These are phyloP conservation scores for Halichondria panicea DNA, from an alignment of 37 sponge, comb jelly and placozoan species.

Conservation along the genomic window DNA sequence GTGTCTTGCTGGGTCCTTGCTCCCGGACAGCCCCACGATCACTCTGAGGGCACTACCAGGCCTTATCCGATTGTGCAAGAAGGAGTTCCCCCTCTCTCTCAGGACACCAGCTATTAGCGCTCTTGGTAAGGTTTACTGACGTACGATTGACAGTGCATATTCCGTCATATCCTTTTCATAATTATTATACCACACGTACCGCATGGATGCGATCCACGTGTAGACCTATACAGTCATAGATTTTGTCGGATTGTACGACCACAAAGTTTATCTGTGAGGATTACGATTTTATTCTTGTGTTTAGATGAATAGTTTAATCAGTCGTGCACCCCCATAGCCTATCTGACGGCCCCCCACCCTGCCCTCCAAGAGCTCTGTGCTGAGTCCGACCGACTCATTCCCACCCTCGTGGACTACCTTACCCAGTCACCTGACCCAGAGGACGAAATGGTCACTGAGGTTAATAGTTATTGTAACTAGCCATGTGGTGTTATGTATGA, in stretches of 20 bases:
- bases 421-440: conserved; percentile 11
- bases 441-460: conserved; percentile 26
- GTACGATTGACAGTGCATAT: background rate
- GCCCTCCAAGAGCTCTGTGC: conserved; percentile 37
- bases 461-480: background rate
- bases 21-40: background rate
- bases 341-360: background rate
- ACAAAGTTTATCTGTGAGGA: background rate
- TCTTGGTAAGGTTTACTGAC: conserved; percentile 14
- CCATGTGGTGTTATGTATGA: too few species aligned
- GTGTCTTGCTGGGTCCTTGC: conserved; percentile 25
- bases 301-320: too few species aligned
- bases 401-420: conserved; percentile 30
- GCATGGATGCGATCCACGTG: background rate
- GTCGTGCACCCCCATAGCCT: conserved; percentile 38
- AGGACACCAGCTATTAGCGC: conserved; percentile 9
- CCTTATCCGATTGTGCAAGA: conserved; percentile 23
- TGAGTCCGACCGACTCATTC: conserved; percentile 37
- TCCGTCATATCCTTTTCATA: background rate
- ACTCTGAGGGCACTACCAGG: conserved; percentile 31
- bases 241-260: background rate
- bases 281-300: too few species aligned
- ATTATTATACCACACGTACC: background rate
- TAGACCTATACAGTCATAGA: background rate
- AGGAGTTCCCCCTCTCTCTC: background rate